Evolutionary conservation across 2,113 vertebrate species (phyloP), one percentile per base, ranked within the genome.

Genomic region (Aepyceros melampus): DNA sequence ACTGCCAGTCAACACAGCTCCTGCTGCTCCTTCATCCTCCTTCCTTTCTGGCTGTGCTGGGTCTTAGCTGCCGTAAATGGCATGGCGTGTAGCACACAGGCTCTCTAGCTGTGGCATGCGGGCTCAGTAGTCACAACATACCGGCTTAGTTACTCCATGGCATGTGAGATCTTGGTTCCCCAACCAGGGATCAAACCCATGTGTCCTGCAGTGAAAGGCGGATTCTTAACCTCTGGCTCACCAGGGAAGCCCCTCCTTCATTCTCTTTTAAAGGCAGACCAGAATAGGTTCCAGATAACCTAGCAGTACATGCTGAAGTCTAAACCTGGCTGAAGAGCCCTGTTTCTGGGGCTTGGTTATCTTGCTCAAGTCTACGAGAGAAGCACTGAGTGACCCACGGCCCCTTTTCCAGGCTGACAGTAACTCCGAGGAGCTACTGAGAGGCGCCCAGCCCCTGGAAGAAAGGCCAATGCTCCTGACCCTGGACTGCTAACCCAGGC

Each of bases 391-490:
- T 36, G 51, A 74, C 23, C 9, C n/a, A 55, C 16, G 47, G 43
- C 86, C 31, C 56, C 16, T 36, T 67, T 88, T 84, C 45, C 79
- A 83, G 67, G n/a, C 49, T 93, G 31, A 92, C 40, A 58, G 10
- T 19, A 11, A 19, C n/a, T 9, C 87, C 67, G 14, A 51, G 49
- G 49, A 51, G 49, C 15, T 51, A 51, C 49, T 51, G 15, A 51
- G 67, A 60, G 43, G 13, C n/a, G 92, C 47, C 51, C 64, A 87
- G 76, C 6, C 1, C 13, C 11, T 45, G 36, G 40, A 71, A 86
- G 33, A 92, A 89, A 95, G 71, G 71, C 8, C 45, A 29, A 31
- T 17, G 29, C 87, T 29, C 67, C 31, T 89, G 49, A 93, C 81
- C 12, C 31, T 43, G 81, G 84, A 17, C 33, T 47, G 29, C 14